phyloP scores from a whole-genome alignment of 1,140 invertebrate genomes.

The Hylaeus volcanicus region DNA sequence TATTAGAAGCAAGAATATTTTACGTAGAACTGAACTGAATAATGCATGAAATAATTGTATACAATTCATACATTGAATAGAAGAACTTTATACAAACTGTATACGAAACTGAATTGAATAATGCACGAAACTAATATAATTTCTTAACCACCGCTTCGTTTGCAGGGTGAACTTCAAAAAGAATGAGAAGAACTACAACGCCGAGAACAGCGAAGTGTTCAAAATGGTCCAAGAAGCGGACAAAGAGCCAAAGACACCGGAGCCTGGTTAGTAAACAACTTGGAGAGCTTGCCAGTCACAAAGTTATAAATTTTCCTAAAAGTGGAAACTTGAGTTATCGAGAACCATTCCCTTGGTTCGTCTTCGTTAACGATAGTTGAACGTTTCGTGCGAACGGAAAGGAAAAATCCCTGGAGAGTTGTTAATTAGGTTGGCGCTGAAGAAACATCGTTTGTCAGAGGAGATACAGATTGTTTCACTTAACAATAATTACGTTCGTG shows the following conservation, averaged over 20 bases:
- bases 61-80: too few species aligned
- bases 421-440: neutral
- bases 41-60: too few species aligned
- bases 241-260: conserved; percentile 88
- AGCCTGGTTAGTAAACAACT: conserved; percentile 83
- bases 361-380: neutral
- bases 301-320: neutral
- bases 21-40: too few species aligned
- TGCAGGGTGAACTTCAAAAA: conserved; percentile 97
- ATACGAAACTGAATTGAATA: too few species aligned
- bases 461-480: neutral
- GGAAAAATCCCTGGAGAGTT: conserved; percentile 35
- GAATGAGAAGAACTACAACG: conserved; percentile 93
- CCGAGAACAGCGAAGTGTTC: conserved; percentile 93
- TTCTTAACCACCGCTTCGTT: conserved; percentile 24
- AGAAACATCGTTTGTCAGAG: neutral
- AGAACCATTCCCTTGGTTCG: conserved; percentile 1
- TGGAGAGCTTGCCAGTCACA: neutral
- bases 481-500: too few species aligned
- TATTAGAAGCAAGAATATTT: too few species aligned
- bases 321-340: neutral
- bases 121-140: too few species aligned
- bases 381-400: neutral
- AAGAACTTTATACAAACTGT: too few species aligned
- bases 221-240: conserved; percentile 95